A percentile compares a stretch with the other conserved stretches of the same genome.
Conservation (phyloP, 2,113 vertebrate genomes). For the Geothlypis trichas region DNA sequence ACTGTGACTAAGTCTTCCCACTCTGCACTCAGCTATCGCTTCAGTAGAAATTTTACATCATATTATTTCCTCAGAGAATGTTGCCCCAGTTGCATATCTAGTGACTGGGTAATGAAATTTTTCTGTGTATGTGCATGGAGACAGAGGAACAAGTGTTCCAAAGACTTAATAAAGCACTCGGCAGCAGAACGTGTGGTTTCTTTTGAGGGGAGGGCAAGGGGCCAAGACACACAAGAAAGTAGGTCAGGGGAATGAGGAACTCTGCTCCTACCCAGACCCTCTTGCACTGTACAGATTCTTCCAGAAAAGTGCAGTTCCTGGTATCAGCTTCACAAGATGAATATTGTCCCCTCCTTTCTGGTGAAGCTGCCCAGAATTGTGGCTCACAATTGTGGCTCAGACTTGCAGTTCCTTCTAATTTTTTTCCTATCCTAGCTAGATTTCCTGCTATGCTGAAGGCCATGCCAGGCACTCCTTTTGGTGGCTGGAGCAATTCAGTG, state of each 20-base stretch:
- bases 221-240: neutral
- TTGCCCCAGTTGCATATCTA: neutral
- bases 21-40: neutral
- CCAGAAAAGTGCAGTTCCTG: neutral
- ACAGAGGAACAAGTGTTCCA: neutral
- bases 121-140: neutral
- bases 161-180: neutral
- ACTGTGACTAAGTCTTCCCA: neutral
- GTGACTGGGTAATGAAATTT: neutral
- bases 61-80: constrained; percentile 20
- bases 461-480: neutral
- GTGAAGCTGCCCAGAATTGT: neutral
- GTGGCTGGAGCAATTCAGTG: neutral
- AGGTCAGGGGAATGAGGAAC: neutral
- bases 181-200: neutral
- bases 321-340: neutral
- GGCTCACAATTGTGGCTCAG: neutral
- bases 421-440: neutral
- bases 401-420: neutral
- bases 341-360: neutral
- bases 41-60: neutral
- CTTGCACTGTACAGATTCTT: neutral
- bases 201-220: neutral
- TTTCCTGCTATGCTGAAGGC: neutral
- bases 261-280: neutral